Evolutionary conservation across 2,113 vertebrate species (phyloP), one percentile per base, ranked within the genome.

Genomic region (Forbesichthys agassizii): DNA sequence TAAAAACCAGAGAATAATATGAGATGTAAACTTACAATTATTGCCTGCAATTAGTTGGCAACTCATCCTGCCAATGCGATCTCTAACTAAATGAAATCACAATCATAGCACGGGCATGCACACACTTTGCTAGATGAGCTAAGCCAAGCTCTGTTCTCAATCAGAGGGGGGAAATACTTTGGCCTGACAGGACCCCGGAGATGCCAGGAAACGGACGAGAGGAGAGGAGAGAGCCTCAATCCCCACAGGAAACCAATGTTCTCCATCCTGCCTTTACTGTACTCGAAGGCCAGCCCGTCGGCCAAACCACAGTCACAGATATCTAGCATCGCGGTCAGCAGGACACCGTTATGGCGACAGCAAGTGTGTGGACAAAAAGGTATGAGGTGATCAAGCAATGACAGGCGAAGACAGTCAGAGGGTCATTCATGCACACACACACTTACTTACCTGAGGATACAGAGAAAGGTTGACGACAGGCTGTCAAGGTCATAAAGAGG

Each of bases 361-460:
- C 61, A 10, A 81, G 56, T 13, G 52, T 66, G 76, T 62, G 12
- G 77, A 75, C 64, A 1, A 8, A 65, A 49, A 72, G 57, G 48
- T 57, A 67, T 56, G 27, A 27, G 27, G 27, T 27, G 27, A 27
- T 27, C 27, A 27, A 27, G 27, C 27, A 27, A 61, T 49, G 12
- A 16, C 57, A 74, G 46, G 54, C 33, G 33, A 47, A 67, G 63
- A 48, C 66, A 65, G 12, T 56, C 6, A 0, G 49, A 14, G 0
- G 13, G 6, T 46, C 33, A 36, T 18, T 16, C 60, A 18, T n/a
- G n/a, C 42, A 57, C 64, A 36, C 46, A 65, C 57, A 51, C 55
- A 54, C 12, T 16, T 85, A 90, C 88, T 90, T 85, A 91, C 90
- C 89, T 90, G 79, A 60, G 70, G 47, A 71, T 60, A 74, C 57